Conservation (phyloP, 2,888 invertebrate genomes). For the Ornithoptera alexandrae region DNA sequence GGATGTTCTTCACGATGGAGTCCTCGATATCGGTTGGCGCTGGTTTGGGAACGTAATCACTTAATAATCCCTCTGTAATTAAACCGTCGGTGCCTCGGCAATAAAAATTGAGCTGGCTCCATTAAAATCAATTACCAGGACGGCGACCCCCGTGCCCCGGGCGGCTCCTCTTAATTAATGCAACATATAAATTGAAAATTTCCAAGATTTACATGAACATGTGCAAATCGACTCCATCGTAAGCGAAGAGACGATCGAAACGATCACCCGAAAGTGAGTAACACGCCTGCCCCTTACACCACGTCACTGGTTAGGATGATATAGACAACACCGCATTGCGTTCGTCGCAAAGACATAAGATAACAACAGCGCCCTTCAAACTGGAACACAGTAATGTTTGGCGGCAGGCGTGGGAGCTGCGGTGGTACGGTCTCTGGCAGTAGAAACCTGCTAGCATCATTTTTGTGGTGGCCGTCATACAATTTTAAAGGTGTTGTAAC, state of each 20-base stretch:
- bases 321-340: too few species aligned
- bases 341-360: too few species aligned
- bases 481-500: too few species aligned
- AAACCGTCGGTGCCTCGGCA: slow-evolving; percentile 12
- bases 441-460: too few species aligned
- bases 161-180: slow-evolving; percentile 34
- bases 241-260: neutral
- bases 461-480: too few species aligned
- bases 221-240: slow-evolving; percentile 2
- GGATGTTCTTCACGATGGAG: neutral
- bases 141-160: slow-evolving; percentile 9
- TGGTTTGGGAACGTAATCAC: slow-evolving; percentile 31
- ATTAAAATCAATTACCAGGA: slow-evolving; percentile 27
- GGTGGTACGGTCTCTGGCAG: too few species aligned
- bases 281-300: too few species aligned
- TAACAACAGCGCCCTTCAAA: too few species aligned
- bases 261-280: too few species aligned
- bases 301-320: too few species aligned
- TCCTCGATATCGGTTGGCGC: slow-evolving; percentile 1
- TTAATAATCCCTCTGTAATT: slow-evolving; percentile 40
- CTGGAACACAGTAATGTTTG: too few species aligned
- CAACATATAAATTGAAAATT: slow-evolving; percentile 34
- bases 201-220: slow-evolving; percentile 20
- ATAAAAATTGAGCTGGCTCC: slow-evolving; percentile 21
- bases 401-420: too few species aligned